Conservation (phyloP, 2,113 vertebrate genomes). For the Perca flavescens region DNA sequence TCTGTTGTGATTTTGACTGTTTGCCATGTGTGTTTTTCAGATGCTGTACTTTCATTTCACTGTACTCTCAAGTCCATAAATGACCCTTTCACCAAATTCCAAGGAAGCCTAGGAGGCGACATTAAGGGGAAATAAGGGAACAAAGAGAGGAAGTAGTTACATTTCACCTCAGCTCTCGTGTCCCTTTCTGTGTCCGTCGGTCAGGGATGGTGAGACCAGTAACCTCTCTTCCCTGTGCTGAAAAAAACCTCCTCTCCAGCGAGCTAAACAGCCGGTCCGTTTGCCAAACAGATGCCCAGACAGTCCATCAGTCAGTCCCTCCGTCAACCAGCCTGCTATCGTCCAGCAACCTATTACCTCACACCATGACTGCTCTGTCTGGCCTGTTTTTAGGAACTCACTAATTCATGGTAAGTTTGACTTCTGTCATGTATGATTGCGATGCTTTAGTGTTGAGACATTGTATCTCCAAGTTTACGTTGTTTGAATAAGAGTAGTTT, state of each 20-base stretch:
- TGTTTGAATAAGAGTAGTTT: not conserved
- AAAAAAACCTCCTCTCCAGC: slow-evolving; percentile 54
- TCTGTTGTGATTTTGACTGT: slow-evolving; percentile 1
- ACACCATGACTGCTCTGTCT: slow-evolving; percentile 81
- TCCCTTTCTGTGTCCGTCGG: slow-evolving; percentile 49
- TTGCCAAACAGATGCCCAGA: slow-evolving; percentile 53
- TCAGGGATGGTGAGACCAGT: slow-evolving; percentile 84
- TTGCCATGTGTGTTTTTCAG: slow-evolving; percentile 69
- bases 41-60: slow-evolving; percentile 72
- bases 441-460: not conserved
- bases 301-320: slow-evolving; percentile 47
- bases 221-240: slow-evolving; percentile 60
- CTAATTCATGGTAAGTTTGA: slow-evolving; percentile 85
- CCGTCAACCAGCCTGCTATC: slow-evolving; percentile 63
- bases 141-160: slow-evolving; percentile 34
- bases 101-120: slow-evolving; percentile 63
- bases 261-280: slow-evolving; percentile 32
- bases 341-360: slow-evolving; percentile 78
- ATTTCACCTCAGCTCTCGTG: slow-evolving; percentile 51
- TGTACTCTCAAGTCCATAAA: slow-evolving; percentile 60
- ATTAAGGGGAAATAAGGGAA: slow-evolving; percentile 22
- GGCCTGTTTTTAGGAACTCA: slow-evolving; percentile 76
- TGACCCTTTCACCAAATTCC: slow-evolving; percentile 64
- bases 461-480: not conserved
- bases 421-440: not conserved